Evolutionary conservation across 2,113 vertebrate genomes (phyloP).

Genomic region (Epinephelus cyanopodus): DNA sequence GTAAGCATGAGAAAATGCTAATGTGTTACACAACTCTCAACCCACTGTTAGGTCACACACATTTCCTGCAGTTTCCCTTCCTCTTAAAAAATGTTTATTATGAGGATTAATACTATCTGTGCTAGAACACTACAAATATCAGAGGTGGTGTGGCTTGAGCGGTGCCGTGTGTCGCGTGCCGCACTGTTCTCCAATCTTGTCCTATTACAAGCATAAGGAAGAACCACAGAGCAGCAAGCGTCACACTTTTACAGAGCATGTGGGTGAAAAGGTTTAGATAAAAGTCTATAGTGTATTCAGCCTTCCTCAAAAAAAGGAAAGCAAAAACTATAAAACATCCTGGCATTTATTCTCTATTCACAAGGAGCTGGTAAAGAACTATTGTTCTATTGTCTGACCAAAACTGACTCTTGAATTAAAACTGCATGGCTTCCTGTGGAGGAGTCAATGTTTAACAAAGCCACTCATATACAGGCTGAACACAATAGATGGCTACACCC

Average conservation of each 20-base stretch:
- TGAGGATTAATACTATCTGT: neutral
- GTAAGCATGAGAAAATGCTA: neutral
- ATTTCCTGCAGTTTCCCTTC: slow-evolving; percentile 2
- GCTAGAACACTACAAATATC: slow-evolving; percentile 16
- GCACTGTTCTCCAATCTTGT: slow-evolving; percentile 54
- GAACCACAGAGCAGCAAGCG: slow-evolving; percentile 57
- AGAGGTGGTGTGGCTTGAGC: slow-evolving; percentile 39
- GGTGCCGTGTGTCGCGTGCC: slow-evolving; percentile 30
- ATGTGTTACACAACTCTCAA: slow-evolving; percentile 20
- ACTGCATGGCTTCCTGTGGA: slow-evolving; percentile 74
- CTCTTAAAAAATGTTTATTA: slow-evolving; percentile 11
- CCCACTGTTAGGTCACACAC: slow-evolving; percentile 10
- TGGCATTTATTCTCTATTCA: slow-evolving; percentile 79
- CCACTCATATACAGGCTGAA: slow-evolving; percentile 25
- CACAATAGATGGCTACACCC: slow-evolving; percentile 5
- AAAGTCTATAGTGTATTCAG: slow-evolving; percentile 61
- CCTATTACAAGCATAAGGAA: slow-evolving; percentile 49
- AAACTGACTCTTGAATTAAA: slow-evolving; percentile 68
- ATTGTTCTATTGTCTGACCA: slow-evolving; percentile 82
- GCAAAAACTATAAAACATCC: slow-evolving; percentile 61
- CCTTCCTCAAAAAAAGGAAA: slow-evolving; percentile 58
- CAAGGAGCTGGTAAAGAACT: slow-evolving; percentile 62
- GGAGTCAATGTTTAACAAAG: slow-evolving; percentile 57
- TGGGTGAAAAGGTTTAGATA: slow-evolving; percentile 64
- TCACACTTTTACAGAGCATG: slow-evolving; percentile 49